Percentiles rank a stretch among this genome's conserved stretches.
phyloP scores from a whole-genome alignment of 1,140 invertebrate species.

The Chlorops oryzae region DNA sequence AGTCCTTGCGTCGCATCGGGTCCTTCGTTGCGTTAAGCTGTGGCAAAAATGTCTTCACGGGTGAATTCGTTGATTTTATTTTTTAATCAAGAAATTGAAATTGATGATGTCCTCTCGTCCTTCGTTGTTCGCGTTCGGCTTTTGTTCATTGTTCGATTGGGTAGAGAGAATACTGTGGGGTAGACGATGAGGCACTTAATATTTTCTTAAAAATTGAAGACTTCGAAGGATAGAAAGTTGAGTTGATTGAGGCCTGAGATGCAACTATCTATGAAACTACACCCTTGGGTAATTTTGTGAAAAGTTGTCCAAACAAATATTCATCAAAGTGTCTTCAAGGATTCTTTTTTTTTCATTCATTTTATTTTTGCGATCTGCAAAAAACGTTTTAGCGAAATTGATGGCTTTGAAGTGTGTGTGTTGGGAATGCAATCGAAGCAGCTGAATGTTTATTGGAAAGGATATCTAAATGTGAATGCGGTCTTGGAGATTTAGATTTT shows the following conservation, averaged over 20 bases:
- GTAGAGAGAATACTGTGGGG: not conserved
- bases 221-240: too few species aligned
- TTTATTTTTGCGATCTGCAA: too few species aligned
- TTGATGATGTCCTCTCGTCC: not conserved
- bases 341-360: too few species aligned
- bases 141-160: not conserved
- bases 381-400: too few species aligned
- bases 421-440: too few species aligned
- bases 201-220: too few species aligned
- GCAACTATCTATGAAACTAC: not conserved
- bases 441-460: too few species aligned
- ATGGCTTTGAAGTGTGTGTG: too few species aligned
- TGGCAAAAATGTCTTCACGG: not conserved
- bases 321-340: too few species aligned
- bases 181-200: too few species aligned
- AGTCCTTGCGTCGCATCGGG: not conserved
- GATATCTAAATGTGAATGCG: too few species aligned
- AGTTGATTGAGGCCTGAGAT: not conserved
- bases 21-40: not conserved
- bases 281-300: not conserved
- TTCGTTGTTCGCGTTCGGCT: not conserved
- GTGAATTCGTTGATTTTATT: not conserved
- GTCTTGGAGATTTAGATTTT: too few species aligned
- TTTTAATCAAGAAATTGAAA: not conserved
- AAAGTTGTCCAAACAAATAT: not conserved